Percentiles rank a stretch among this genome's conserved stretches.
Conservation (phyloP, 2,113 vertebrate genomes). For the Gnathonemus echidnorhynchus region DNA sequence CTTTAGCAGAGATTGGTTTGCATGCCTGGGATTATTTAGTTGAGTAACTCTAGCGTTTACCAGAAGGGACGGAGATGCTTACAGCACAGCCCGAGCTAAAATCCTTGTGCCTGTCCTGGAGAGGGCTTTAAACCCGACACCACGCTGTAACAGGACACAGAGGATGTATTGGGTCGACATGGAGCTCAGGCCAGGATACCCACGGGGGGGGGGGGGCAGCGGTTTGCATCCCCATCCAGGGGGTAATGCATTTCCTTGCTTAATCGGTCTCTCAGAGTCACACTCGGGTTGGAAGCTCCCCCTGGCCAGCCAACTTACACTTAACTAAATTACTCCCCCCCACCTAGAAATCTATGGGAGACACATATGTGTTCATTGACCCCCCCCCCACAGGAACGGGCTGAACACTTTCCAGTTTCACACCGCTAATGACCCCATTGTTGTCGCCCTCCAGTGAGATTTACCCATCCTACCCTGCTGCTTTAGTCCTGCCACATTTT, state of each 20-base stretch:
- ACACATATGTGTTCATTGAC: neutral
- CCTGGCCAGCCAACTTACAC: neutral
- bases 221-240: neutral
- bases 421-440: neutral
- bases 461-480: neutral
- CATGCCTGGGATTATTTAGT: neutral
- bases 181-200: neutral
- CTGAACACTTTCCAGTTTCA: neutral
- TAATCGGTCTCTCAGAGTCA: neutral
- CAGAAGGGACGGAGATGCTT: neutral
- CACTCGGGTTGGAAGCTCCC: neutral
- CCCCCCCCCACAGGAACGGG: neutral
- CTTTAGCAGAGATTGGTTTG: neutral
- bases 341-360: neutral
- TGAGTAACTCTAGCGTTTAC: neutral
- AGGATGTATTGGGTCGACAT: neutral
- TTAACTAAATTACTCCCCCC: neutral
- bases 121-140: neutral
- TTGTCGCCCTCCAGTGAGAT: neutral
- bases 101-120: neutral
- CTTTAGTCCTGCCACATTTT: neutral
- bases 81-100: neutral
- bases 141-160: neutral
- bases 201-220: too few species aligned
- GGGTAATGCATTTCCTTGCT: neutral